Percentiles rank a stretch among this genome's conserved stretches.
phyloP scores from a whole-genome alignment of 2,113 vertebrate species.

The Pongo pygmaeus region DNA sequence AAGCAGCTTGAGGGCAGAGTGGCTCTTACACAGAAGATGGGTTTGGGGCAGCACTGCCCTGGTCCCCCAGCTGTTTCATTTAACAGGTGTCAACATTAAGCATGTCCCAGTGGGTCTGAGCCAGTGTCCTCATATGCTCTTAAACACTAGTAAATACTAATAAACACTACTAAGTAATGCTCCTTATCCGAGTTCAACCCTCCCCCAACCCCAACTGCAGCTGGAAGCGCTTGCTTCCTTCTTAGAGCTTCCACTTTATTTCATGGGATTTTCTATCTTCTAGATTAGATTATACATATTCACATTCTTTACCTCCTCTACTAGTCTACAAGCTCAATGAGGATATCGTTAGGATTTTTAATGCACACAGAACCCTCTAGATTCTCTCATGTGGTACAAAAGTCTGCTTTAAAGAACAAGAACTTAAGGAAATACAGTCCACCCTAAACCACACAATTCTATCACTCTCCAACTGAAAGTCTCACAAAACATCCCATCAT shows the following conservation, averaged over 20 bases:
- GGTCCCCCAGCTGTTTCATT: background rate
- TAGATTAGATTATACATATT: background rate
- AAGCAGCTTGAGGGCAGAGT: background rate
- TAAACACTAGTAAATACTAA: background rate
- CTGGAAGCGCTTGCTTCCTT: background rate
- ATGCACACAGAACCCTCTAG: background rate
- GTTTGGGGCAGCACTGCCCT: background rate
- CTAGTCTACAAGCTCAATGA: background rate
- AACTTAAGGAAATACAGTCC: background rate
- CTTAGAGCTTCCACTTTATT: background rate
- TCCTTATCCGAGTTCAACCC: background rate
- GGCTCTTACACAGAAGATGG: background rate
- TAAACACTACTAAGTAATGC: background rate
- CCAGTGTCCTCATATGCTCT: background rate
- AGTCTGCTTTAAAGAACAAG: background rate
- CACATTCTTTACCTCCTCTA: background rate
- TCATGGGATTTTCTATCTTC: background rate
- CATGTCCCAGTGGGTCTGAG: background rate
- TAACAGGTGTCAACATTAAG: background rate
- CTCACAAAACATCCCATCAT: background rate
- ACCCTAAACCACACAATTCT: background rate
- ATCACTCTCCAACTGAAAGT: background rate
- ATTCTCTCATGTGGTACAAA: background rate
- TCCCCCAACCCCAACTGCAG: background rate
- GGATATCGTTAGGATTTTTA: background rate